Evolutionary conservation across 2,797 vertebrate species (phyloP), one percentile per base, ranked within the genome.

Genomic region (Pseudomugil tenellus): DNA sequence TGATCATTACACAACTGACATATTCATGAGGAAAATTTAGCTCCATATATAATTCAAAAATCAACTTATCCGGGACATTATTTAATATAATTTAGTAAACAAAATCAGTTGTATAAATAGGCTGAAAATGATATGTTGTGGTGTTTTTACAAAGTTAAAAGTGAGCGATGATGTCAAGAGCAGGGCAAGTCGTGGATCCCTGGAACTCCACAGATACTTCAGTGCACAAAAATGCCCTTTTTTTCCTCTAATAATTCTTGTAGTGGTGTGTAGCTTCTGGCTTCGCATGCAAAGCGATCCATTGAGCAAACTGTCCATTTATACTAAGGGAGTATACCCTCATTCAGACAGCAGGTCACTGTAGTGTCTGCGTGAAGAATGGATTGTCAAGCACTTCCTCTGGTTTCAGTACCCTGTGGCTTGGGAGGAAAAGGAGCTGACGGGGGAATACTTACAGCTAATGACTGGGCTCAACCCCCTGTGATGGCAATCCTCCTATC

Each of bases 361-460:
- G 29, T 74, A 63, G 54, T 80, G 83, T 91, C 81, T 91, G 83
- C 78, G 83, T 79, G 85, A 75, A 68, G 84, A 92, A 92, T 78
- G 89, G 65, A 78, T 79, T 91, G 79, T 77, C 55, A 68, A 84
- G 64, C 14, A 6, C 39, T 60, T 58, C 74, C 74, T 79, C 74
- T 70, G 56, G 58, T 66, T 73, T 63, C 71, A 79, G 86, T 72
- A 88, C 85, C 74, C 69, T 62, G 31, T 28, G 57, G 72, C 23
- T 72, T 75, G 65, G 76, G 87, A 70, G 90, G 85, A 81, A 80
- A 62, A 19, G 54, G 53, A 26, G 77, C 58, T 60, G 68, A 55
- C 66, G 77, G 84, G 91, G 89, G 76, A 91, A 90, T 87, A 90
- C 91, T 83, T 29, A 3, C 29, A 53, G 73, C 56, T 39, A 46